phyloP scores from a whole-genome alignment of 2,797 vertebrate species.

The Argyrosomus regius region DNA sequence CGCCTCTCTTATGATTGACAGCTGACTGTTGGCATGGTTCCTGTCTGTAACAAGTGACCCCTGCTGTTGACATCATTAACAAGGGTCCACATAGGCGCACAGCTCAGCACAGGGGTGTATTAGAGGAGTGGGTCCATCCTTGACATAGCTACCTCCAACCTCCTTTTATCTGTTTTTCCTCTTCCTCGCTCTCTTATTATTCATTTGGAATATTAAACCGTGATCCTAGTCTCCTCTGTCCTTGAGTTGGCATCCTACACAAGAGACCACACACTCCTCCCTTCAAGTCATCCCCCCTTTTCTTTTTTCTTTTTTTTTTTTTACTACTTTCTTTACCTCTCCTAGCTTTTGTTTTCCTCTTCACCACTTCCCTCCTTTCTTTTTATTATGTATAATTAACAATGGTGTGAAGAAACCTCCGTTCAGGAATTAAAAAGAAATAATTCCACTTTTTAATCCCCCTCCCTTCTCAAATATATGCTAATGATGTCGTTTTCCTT shows the following conservation, averaged over 20 bases:
- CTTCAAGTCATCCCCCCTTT: slow-evolving; percentile 37
- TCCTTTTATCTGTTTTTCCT: slow-evolving; percentile 72
- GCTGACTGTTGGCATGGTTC: slow-evolving; percentile 75
- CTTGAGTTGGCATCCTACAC: slow-evolving; percentile 78
- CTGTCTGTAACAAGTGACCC: slow-evolving; percentile 78
- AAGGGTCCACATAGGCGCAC: slow-evolving; percentile 56
- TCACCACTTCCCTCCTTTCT: slow-evolving; percentile 52
- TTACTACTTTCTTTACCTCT: slow-evolving; percentile 51
- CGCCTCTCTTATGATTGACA: slow-evolving; percentile 77
- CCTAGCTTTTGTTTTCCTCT: slow-evolving; percentile 62
- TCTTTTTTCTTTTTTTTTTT: slow-evolving; percentile 14
- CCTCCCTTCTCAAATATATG: slow-evolving; percentile 83
- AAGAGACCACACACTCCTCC: slow-evolving; percentile 64
- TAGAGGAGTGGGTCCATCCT: slow-evolving; percentile 61
- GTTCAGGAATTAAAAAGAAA: slow-evolving; percentile 87
- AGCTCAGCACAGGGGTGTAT: slow-evolving; percentile 48
- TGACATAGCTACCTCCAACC: slow-evolving; percentile 70
- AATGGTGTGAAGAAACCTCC: slow-evolving; percentile 78
- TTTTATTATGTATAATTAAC: slow-evolving; percentile 83
- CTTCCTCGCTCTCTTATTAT: slow-evolving; percentile 73
- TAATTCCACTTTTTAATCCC: slow-evolving; percentile 86
- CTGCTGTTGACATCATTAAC: slow-evolving; percentile 81
- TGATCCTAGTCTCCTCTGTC: slow-evolving; percentile 77
- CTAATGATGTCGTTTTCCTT: slow-evolving; percentile 90
- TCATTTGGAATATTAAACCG: slow-evolving; percentile 80